Conservation (phyloP, 2,888 invertebrate genomes). For the Anticlea derivata region DNA sequence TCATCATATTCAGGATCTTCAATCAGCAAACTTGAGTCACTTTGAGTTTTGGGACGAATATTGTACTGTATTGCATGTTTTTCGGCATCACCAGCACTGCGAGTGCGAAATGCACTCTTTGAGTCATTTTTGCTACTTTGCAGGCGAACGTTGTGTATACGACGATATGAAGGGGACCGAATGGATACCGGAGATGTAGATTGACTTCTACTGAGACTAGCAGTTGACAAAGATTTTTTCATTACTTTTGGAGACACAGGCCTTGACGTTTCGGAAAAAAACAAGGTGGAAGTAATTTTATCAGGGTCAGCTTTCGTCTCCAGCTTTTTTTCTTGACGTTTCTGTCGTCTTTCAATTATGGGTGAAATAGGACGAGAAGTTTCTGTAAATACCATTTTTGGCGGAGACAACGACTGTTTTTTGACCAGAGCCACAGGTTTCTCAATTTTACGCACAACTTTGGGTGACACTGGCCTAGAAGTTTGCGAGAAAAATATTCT, state of each 20-base stretch:
- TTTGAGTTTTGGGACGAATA: conserved; percentile 55
- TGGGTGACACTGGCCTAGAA: conserved; percentile 66
- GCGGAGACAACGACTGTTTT: conserved; percentile 55
- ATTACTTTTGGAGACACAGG: conserved; percentile 68
- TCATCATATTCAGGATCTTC: conserved; percentile 87
- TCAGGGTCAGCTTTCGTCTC: conserved; percentile 42
- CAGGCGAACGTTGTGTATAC: conserved; percentile 82
- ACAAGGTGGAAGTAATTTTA: conserved; percentile 56
- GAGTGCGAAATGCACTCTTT: conserved; percentile 82
- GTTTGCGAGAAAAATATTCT: conserved; percentile 65
- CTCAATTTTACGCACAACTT: conserved; percentile 47
- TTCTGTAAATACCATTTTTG: conserved; percentile 66
- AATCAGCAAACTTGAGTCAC: conserved; percentile 62
- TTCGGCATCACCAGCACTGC: conserved; percentile 87
- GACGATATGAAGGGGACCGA: conserved; percentile 87
- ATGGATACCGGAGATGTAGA: conserved; percentile 84
- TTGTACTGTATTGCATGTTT: conserved; percentile 45
- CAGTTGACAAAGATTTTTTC: conserved; percentile 41
- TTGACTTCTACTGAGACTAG: conserved; percentile 64
- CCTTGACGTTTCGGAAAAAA: conserved; percentile 71
- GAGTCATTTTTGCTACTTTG: conserved; percentile 64
- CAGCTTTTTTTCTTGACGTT: conserved; percentile 39
- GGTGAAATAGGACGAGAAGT: conserved; percentile 70
- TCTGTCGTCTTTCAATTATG: conserved; percentile 43
- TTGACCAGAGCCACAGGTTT: conserved; percentile 39